Evolutionary conservation across 1,140 invertebrate species (phyloP), one percentile per base, ranked within the genome.

Genomic region (Yoshiicerus persimilis): DNA sequence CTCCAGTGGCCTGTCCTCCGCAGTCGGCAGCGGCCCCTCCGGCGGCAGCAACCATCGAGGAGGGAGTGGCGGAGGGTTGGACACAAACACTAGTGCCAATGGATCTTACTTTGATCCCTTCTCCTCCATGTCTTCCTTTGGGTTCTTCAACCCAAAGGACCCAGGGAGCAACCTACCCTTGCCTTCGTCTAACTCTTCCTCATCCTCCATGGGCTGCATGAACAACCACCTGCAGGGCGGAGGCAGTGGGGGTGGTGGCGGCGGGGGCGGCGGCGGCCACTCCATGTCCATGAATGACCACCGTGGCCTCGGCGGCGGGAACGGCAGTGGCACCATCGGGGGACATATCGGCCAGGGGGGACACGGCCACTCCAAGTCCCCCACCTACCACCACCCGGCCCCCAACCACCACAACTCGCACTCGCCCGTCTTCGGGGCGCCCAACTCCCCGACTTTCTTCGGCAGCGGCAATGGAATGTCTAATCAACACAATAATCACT

Each of bases 91-190:
- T 25, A 83, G 47, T 87, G 75, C 70, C 75, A 83, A 84, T 32
- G 85, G 39, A 41, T 70, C 86, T 20, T 89, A 86, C 80, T 89
- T 91, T 86, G 90, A 91, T 85, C 89, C 90, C 20, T 91, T 91
- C 80, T 86, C 90, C 23, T 39, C 75, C 32, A 89, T 89, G 88
- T 89, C 87, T 16, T 87, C 90, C 5, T 91, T 91, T 77, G 90
- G 90, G 25, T 89, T 91, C 77, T 91, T 91, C 62, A 91, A 91
- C 87, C 87, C 90, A 66, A 91, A 89, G 47, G 90, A 91, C 41
- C 90, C 90, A 8, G 85, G 87, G 3, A 64, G 87, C 11, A 87
- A 66, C 32, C 5, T 87, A 36, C 87, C 86, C 16, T 13, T 30
- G 38, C 32, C 86, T 20, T 41, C 62, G 16, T 30, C 87, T 16